Conservation (phyloP, 2,113 vertebrate genomes). For the Engraulis encrasicolus region DNA sequence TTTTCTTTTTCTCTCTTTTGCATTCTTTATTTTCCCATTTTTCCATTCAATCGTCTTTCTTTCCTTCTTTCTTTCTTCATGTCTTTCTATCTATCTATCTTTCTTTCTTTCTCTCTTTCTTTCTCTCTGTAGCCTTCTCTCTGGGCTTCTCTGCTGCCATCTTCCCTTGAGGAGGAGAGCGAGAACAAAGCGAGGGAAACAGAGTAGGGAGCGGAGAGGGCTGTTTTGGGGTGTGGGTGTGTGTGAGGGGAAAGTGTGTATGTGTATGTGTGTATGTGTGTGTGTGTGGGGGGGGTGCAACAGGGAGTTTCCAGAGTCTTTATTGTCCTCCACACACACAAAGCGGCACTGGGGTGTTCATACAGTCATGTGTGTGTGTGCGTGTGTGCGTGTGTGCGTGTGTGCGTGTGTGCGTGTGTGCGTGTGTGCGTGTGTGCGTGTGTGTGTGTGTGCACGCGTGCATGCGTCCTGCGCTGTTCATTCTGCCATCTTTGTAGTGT, state of each 20-base stretch:
- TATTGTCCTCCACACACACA: background rate
- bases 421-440: too few species aligned
- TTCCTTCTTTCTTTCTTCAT: slow-evolving; percentile 49
- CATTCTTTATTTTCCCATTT: slow-evolving; percentile 33
- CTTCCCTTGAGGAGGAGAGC: slow-evolving; percentile 39
- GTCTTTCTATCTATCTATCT: background rate
- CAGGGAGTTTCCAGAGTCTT: slow-evolving; percentile 16
- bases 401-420: too few species aligned
- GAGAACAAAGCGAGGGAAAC: background rate
- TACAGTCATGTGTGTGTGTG: too few species aligned
- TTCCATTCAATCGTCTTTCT: background rate
- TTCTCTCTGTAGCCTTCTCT: background rate
- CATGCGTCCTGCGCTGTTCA: too few species aligned
- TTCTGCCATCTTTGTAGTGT: too few species aligned
- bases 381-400: too few species aligned
- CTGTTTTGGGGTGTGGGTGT: background rate
- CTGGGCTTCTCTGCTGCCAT: slow-evolving; percentile 47
- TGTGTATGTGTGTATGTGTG: slow-evolving; percentile 3
- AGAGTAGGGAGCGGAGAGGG: background rate
- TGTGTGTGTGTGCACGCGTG: too few species aligned
- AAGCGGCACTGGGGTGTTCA: background rate
- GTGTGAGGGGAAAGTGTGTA: background rate
- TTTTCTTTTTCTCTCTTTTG: slow-evolving; percentile 38
- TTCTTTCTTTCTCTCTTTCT: slow-evolving; percentile 41
- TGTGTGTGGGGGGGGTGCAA: slow-evolving; percentile 32